Base-by-base conservation (phyloP, 2,797 vertebrate genomes). In the Acanthurus lineatus region DNA sequence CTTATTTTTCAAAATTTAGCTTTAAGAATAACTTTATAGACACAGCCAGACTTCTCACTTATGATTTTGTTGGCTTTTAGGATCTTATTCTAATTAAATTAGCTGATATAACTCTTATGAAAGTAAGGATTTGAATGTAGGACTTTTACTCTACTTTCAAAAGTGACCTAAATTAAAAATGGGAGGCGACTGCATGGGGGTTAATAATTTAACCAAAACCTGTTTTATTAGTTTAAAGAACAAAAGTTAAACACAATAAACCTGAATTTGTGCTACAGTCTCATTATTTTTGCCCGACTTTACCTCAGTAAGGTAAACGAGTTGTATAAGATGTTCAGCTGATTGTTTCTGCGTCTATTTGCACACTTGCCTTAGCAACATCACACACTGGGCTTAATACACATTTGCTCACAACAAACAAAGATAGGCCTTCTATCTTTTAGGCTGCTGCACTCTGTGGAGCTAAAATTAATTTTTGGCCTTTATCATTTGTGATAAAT, bases 391-490 rank as follows among this genome's bases (percentile, higher is more conserved):
- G 20, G 57, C 2, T 61, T 17, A 48, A 32, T 19, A 17, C 0
- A 12, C 9, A 45, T 59, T 35, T 7, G n/a, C 45, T 44, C 56
- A 69, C 45, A 68, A 44, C 47, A 81, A 59, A 68, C 60, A 74
- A 35, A 42, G 28, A 42, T 0, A 17, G 1, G 10, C 7, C 20
- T 42, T 62, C 52, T 62, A 79, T 66, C 45, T 48, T 19, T 58
- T 57, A 40, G 58, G 10, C 51, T 9, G 45, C 61, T 14, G 73
- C 57, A 16, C 5, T 8, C 49, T 54, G 61, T 6, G 22, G 45
- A 69, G 51, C 65, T 86, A 77, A 67, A 83, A 74, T 76, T 44
- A 69, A 60, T 48, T 25, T 59, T 3, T 19, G 32, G 15, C 32
- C n/a, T 20, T 72, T 73, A 69, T 78, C 48, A 35, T 70, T 67